phyloP scores from a whole-genome alignment of 2,797 vertebrate species.

The Paramormyrops hopkinsi region DNA sequence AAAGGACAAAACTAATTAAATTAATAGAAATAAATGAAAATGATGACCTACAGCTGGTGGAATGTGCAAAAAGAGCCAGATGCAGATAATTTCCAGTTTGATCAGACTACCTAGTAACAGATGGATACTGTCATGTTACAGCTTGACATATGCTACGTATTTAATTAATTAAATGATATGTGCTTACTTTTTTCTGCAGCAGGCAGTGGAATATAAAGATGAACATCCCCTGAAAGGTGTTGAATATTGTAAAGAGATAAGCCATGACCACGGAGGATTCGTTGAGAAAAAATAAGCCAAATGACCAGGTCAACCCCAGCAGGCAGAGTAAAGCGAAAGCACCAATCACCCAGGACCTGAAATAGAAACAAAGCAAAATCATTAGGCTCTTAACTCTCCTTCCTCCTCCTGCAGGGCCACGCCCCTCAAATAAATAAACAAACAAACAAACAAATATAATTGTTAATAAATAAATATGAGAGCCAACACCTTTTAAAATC shows the following conservation, averaged over 20 bases:
- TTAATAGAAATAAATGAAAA: neutral
- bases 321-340: constrained; percentile 92
- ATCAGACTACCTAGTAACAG: neutral
- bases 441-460: constrained; percentile 30
- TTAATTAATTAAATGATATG: neutral
- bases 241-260: constrained; percentile 98
- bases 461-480: constrained; percentile 46
- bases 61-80: neutral
- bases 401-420: neutral
- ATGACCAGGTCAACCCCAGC: constrained; percentile 93
- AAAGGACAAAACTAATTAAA: neutral
- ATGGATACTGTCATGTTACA: neutral
- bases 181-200: constrained; percentile 95
- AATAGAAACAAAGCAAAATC: constrained; percentile 37
- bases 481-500: neutral
- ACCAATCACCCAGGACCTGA: constrained; percentile 93
- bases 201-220: constrained; percentile 98
- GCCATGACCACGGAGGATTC: constrained; percentile 92
- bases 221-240: constrained; percentile 97
- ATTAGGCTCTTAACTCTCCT: neutral
- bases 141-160: neutral
- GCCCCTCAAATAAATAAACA: neutral
- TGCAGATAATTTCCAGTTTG: neutral
- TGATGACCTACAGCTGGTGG: neutral
- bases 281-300: constrained; percentile 92